These are phyloP conservation scores for Spea hammondii DNA, from an alignment of 2,797 vertebrate species.

Conservation along the genomic window DNA sequence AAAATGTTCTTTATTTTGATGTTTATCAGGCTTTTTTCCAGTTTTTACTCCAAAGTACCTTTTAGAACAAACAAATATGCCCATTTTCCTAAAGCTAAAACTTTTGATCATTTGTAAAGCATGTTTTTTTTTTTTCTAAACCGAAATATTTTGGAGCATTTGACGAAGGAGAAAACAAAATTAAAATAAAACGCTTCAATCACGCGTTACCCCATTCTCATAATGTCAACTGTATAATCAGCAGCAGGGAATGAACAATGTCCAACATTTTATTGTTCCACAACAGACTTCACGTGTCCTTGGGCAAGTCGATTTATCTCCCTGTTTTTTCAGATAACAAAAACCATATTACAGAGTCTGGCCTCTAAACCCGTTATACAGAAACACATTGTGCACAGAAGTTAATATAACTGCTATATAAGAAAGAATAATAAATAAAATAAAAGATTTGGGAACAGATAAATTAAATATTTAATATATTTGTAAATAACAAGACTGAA, in stretches of 20 bases:
- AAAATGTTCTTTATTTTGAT: neutral
- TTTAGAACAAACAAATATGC: neutral
- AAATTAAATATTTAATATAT: neutral
- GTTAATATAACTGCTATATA: neutral
- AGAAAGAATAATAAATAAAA: neutral
- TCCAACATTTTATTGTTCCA: conserved; percentile 31
- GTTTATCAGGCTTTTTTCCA: no score
- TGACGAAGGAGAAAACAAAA: conserved; percentile 14
- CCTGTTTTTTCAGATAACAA: neutral
- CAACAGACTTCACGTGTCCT: conserved; percentile 19
- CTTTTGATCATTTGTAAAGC: conserved; percentile 17
- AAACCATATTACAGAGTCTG: conserved; percentile 27
- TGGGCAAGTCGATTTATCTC: conserved; percentile 37
- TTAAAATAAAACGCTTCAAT: neutral
- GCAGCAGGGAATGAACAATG: conserved; percentile 10
- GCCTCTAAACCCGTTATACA: neutral
- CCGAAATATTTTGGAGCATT: neutral
- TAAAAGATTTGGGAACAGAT: neutral
- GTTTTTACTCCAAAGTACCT: no score
- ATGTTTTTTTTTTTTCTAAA: neutral
- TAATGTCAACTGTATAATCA: conserved; percentile 32
- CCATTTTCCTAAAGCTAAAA: conserved; percentile 18
- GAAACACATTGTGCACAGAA: neutral
- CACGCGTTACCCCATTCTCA: neutral
- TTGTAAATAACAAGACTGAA: no score